Evolutionary conservation across 2,113 vertebrate species (phyloP).

Genomic region (Colinus virginianus): DNA sequence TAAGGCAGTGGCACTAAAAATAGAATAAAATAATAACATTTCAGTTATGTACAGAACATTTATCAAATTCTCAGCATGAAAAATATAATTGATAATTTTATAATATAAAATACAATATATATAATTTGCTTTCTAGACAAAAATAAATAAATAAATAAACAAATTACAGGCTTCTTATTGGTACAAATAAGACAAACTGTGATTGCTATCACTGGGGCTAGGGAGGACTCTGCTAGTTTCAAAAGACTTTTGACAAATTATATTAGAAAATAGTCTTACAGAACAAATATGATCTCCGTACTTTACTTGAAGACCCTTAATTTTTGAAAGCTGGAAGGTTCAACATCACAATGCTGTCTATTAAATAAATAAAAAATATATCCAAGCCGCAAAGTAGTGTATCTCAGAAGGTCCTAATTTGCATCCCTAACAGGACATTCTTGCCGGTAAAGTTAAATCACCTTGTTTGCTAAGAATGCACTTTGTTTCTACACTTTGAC

Average conservation of each 20-base stretch:
- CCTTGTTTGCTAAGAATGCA: not conserved
- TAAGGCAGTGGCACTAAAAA: not conserved
- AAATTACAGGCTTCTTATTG: not conserved
- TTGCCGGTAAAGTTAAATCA: not conserved
- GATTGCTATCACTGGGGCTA: not conserved
- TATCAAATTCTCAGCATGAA: not conserved
- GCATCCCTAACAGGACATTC: not conserved
- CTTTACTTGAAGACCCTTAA: not conserved
- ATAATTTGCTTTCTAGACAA: not conserved
- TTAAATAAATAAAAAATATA: not conserved
- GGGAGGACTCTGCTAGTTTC: not conserved
- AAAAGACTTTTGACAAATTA: not conserved
- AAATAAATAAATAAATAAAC: too few species aligned
- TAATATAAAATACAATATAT: not conserved
- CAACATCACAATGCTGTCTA: not conserved
- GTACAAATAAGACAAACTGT: not conserved
- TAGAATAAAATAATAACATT: constrained; percentile 12
- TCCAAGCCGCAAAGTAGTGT: not conserved
- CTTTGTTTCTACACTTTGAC: not conserved
- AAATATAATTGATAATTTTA: not conserved
- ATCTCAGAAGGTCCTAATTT: not conserved
- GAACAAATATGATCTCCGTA: not conserved
- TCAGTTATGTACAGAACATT: not conserved
- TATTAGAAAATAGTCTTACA: not conserved
- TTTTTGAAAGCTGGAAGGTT: not conserved